A percentile compares a stretch with the other conserved stretches of the same genome.
These are phyloP conservation scores for Coboldia fuscipes DNA, from an alignment of 1,140 invertebrate species.

Conservation along the genomic window DNA sequence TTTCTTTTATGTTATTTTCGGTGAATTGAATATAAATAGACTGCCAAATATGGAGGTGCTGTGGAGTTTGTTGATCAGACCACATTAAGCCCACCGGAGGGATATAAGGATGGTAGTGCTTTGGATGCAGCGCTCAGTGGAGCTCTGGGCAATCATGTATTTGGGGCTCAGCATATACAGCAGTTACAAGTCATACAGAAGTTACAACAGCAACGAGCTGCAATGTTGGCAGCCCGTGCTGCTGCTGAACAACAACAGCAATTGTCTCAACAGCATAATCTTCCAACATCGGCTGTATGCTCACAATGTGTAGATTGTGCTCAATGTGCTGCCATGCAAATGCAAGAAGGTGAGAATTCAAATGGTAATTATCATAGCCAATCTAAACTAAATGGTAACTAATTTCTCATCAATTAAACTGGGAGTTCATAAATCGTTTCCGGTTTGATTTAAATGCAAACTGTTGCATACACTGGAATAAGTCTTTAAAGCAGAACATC, in stretches of 20 bases:
- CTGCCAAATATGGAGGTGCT: conserved; percentile 33
- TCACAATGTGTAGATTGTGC: conserved; percentile 21
- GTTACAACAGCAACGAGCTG: conserved; percentile 24
- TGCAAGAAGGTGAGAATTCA: conserved; percentile 21
- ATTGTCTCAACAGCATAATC: conserved; percentile 7
- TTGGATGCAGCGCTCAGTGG: conserved; percentile 27
- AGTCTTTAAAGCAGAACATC: too few species aligned
- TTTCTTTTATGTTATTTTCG: conserved; percentile 1
- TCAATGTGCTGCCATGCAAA: conserved; percentile 20
- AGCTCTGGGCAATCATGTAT: conserved; percentile 31
- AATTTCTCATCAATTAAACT: too few species aligned
- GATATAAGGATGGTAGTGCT: conserved; percentile 51
- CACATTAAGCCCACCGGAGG: conserved; percentile 66
- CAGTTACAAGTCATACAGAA: conserved; percentile 28
- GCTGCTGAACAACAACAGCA: background rate
- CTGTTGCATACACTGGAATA: too few species aligned
- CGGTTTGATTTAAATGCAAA: too few species aligned
- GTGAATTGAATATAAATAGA: too few species aligned
- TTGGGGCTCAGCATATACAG: conserved; percentile 33
- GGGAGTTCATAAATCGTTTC: too few species aligned
- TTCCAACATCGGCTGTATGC: conserved; percentile 13
- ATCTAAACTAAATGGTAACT: too few species aligned
- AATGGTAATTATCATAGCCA: too few species aligned
- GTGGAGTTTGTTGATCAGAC: conserved; percentile 44
- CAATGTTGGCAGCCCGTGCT: conserved; percentile 20